These are phyloP conservation scores for Gorsachius magnificus DNA, from an alignment of 2,797 vertebrate species.

Conservation along the genomic window DNA sequence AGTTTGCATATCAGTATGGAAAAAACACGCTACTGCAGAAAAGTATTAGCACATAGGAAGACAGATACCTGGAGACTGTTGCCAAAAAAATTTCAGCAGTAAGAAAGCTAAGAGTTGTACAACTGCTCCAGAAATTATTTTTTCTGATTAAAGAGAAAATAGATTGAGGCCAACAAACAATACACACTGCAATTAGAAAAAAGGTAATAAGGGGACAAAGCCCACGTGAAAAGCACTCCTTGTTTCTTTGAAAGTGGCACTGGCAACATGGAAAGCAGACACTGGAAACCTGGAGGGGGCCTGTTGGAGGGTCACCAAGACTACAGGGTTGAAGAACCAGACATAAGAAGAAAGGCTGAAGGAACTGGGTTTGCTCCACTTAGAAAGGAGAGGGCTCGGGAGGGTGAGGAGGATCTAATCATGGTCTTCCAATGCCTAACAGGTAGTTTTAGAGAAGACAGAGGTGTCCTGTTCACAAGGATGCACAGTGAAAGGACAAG, in stretches of 20 bases:
- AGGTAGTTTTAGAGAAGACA: background rate
- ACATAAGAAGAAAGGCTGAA: background rate
- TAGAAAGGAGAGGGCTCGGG: background rate
- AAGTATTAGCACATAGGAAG: background rate
- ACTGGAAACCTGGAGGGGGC: background rate
- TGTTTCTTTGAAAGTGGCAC: background rate
- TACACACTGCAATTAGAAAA: background rate
- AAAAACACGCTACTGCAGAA: background rate
- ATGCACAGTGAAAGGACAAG: background rate
- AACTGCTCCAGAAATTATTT: background rate
- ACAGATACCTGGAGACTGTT: background rate
- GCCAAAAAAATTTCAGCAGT: background rate
- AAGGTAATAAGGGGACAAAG: background rate
- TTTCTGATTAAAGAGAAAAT: background rate
- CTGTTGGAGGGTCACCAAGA: background rate
- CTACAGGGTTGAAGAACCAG: background rate
- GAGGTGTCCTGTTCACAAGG: background rate
- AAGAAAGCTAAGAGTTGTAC: background rate
- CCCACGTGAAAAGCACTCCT: background rate
- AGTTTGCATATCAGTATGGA: background rate
- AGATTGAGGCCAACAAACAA: background rate
- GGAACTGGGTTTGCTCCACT: background rate
- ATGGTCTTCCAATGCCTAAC: background rate
- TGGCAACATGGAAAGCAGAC: background rate
- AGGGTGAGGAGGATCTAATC: background rate